Conservation (phyloP, 2,888 invertebrate species). For the Drosophila pegasa region DNA sequence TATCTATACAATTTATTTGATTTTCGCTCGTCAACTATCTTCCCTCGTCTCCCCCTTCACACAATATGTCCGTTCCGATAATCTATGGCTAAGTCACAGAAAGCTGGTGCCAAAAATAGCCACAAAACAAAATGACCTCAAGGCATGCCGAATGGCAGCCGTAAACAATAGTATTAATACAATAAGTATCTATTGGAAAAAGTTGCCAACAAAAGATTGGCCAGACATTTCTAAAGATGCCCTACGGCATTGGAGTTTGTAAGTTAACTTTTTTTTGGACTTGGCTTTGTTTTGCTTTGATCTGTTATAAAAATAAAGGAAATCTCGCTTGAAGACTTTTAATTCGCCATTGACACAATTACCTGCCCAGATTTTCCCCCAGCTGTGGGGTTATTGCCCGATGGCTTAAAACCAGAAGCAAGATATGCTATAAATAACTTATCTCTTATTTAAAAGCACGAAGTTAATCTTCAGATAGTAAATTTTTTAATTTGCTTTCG, state of each 20-base stretch:
- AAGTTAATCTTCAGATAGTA: too few species aligned
- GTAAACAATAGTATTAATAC: slow-evolving; percentile 51
- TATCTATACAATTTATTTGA: slow-evolving; percentile 19
- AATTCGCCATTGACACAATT: slow-evolving; percentile 14
- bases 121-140: slow-evolving; percentile 14
- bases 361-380: not conserved
- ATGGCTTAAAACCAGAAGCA: not conserved
- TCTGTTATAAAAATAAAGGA: not conserved
- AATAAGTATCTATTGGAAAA: slow-evolving; percentile 41
- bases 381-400: not conserved
- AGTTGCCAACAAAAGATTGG: slow-evolving; percentile 41
- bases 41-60: not conserved
- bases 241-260: slow-evolving; percentile 23
- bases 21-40: slow-evolving; percentile 2
- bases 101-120: slow-evolving; percentile 35
- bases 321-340: slow-evolving; percentile 23
- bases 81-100: slow-evolving; percentile 26
- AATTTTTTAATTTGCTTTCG: too few species aligned
- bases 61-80: slow-evolving; percentile 14
- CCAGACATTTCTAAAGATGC: slow-evolving; percentile 43
- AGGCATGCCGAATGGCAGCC: slow-evolving; percentile 29
- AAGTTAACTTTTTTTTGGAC: not conserved
- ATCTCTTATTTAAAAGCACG: too few species aligned
- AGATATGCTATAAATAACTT: not conserved
- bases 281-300: not conserved